Evolutionary conservation across 2,113 vertebrate species (phyloP).

Genomic region (Motacilla tschutschensis): DNA sequence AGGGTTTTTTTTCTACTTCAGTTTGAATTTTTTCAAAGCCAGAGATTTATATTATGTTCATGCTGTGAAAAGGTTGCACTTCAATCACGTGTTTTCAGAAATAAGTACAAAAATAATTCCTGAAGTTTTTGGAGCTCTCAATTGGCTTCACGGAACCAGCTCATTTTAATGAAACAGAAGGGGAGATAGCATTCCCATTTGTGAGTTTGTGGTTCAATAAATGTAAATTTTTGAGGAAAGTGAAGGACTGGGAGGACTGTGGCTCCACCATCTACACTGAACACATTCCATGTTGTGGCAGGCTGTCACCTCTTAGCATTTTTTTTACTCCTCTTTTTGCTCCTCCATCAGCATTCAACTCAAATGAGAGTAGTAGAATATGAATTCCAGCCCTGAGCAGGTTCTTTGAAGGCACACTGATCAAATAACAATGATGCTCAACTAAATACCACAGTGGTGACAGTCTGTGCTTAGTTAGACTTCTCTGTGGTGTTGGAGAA

Average conservation of each 20-base stretch:
- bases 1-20: not conserved
- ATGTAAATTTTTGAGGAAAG: not conserved
- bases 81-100: not conserved
- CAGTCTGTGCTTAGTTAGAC: not conserved
- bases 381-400: not conserved
- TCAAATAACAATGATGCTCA: not conserved
- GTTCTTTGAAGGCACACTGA: not conserved
- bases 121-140: not conserved
- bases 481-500: not conserved
- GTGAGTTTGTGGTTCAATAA: not conserved
- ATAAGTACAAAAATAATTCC: not conserved
- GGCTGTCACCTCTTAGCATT: not conserved
- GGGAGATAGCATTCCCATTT: not conserved
- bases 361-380: not conserved
- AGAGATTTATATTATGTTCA: not conserved
- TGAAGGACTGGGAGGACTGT: not conserved
- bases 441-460: not conserved
- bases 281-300: not conserved
- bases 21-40: not conserved
- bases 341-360: not conserved
- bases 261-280: fast-evolving
- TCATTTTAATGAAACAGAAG: not conserved
- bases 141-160: not conserved
- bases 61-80: not conserved
- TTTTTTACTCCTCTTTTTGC: not conserved